Percentiles rank a stretch among this genome's conserved stretches.
Conservation (phyloP, 1,140 invertebrate species). For the Cydia pomonella region DNA sequence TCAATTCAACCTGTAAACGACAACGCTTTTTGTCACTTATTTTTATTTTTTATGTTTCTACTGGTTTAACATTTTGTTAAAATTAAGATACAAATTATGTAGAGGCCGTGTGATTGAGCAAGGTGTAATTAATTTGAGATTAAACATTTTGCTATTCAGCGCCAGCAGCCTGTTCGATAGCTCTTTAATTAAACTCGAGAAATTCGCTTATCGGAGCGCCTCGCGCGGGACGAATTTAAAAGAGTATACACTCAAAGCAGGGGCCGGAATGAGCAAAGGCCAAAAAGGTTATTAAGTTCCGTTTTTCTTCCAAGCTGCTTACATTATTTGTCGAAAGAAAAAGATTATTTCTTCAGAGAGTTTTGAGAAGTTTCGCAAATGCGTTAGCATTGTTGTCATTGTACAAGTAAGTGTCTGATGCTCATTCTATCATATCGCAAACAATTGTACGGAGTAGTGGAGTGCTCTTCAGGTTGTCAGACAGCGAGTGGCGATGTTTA, state of each 20-base stretch:
- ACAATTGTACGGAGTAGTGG: conserved; percentile 20
- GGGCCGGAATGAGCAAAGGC: conserved; percentile 27
- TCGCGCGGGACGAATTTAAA: conserved; percentile 33
- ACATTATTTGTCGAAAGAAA: neutral
- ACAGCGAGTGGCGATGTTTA: conserved; percentile 51
- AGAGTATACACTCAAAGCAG: conserved; percentile 8
- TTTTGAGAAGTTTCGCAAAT: conserved; percentile 34
- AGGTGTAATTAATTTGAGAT: conserved; percentile 24
- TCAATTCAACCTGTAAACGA: neutral
- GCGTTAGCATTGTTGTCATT: conserved; percentile 24
- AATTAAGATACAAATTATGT: neutral
- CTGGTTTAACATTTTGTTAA: neutral
- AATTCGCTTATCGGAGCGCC: conserved; percentile 32
- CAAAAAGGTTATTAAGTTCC: conserved; percentile 19
- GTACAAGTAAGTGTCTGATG: conserved; percentile 18
- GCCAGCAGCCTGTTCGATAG: conserved; percentile 12
- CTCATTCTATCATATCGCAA: conserved; percentile 25
- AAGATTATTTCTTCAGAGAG: neutral
- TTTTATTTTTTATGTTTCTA: neutral
- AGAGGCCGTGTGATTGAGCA: neutral
- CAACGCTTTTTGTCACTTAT: neutral
- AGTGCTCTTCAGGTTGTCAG: conserved; percentile 35
- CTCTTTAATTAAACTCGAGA: conserved; percentile 34
- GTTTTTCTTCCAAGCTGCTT: neutral
- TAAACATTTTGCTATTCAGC: conserved; percentile 30